Percentiles rank a stretch among this genome's conserved stretches.
These are phyloP conservation scores for Eristalis pertinax DNA, from an alignment of 2,888 invertebrate species.

Conservation along the genomic window DNA sequence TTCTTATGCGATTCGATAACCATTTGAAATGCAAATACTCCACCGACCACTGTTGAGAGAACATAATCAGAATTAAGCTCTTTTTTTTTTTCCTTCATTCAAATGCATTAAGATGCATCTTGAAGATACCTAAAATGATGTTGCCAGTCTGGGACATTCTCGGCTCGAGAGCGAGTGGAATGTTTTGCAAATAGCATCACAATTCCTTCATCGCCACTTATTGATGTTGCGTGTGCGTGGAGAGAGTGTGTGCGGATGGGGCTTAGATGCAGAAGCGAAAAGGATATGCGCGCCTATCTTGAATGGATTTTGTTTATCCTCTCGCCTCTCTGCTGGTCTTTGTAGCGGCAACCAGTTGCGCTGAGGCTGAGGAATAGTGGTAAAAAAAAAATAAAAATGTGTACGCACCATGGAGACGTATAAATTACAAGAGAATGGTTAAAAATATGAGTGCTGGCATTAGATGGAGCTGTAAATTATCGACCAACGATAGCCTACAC, in stretches of 20 bases:
- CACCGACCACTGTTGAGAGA: conserved; percentile 5
- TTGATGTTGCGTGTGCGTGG: too few relatives aligned
- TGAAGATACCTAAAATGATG: conserved; percentile 41
- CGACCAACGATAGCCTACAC: not conserved
- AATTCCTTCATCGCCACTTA: not conserved
- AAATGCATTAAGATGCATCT: conserved; percentile 38
- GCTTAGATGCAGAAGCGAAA: not conserved
- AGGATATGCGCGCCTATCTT: not conserved
- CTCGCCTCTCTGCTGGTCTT: too few relatives aligned
- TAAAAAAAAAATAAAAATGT: not conserved
- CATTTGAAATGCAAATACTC: conserved; percentile 44
- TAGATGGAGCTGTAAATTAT: conserved; percentile 2
- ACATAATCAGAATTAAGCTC: conserved; percentile 10
- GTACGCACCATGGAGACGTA: conserved; percentile 11
- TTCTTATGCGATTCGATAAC: not conserved
- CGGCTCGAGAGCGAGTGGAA: not conserved
- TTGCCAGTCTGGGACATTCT: conserved; percentile 23
- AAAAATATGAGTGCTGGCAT: conserved; percentile 6
- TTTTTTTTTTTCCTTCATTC: not conserved
- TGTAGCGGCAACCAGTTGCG: conserved; percentile 31
- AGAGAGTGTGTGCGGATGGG: not conserved
- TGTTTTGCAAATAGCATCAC: conserved; percentile 1
- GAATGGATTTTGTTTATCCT: not conserved
- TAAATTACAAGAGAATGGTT: conserved; percentile 38
- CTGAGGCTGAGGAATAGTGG: not conserved